Evolutionary conservation across 2,797 vertebrate species (phyloP).

Genomic region (Crypturellus tataupa): DNA sequence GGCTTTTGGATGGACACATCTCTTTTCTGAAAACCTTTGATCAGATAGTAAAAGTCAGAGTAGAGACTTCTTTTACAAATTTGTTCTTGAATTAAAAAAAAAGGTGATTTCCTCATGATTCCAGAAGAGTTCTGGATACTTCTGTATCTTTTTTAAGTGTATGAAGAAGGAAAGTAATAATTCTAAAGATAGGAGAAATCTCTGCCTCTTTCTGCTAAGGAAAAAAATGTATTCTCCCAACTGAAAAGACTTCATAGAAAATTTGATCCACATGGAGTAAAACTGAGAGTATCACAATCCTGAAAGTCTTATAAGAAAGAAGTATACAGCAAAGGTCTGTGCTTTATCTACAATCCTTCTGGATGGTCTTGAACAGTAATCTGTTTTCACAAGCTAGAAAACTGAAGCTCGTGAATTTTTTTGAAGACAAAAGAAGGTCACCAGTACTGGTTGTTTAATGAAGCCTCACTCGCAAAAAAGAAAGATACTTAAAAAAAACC

Average conservation of each 20-base stretch:
- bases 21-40: background rate
- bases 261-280: background rate
- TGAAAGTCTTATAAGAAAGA: background rate
- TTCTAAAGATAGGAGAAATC: background rate
- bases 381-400: background rate
- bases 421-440: background rate
- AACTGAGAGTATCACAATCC: background rate
- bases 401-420: background rate
- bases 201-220: background rate
- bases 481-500: background rate
- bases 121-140: background rate
- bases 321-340: background rate
- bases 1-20: background rate
- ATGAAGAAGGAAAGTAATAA: background rate
- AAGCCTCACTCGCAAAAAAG: background rate
- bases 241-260: background rate
- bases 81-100: background rate
- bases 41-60: background rate
- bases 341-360: background rate
- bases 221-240: background rate
- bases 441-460: background rate
- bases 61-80: background rate
- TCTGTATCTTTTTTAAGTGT: rapidly evolving
- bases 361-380: background rate
- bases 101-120: background rate